Conservation (phyloP, 2,888 invertebrate genomes). For the Luperina nickerlii region DNA sequence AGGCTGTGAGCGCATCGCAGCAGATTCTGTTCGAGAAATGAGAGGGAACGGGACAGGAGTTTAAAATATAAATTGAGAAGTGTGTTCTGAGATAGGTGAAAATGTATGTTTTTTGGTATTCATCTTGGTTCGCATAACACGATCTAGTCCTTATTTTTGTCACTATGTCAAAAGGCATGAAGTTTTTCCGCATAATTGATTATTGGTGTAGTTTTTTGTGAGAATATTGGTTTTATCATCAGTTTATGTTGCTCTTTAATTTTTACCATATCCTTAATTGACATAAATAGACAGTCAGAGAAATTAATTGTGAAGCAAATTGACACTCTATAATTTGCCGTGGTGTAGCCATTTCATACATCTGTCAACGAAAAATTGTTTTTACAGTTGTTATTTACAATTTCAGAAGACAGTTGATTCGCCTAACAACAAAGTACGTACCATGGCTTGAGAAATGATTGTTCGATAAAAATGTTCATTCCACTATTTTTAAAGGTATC, state of each 20-base stretch:
- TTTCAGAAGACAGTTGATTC: not conserved
- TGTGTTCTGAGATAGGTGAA: not conserved
- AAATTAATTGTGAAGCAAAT: not conserved
- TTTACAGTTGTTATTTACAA: not conserved
- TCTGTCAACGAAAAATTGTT: not conserved
- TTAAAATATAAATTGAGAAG: not conserved
- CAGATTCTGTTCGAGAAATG: constrained; percentile 1
- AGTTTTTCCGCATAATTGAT: not conserved
- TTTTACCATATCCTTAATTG: not conserved
- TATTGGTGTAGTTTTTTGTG: not conserved
- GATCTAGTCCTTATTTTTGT: not conserved
- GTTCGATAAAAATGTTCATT: not conserved
- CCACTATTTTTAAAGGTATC: not conserved
- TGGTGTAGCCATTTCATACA: not conserved
- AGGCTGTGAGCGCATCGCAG: constrained; percentile 13
- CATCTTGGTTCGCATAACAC: not conserved
- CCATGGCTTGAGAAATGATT: not conserved
- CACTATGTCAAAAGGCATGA: not conserved
- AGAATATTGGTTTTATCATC: not conserved
- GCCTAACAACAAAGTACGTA: not conserved
- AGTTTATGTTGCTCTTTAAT: not conserved
- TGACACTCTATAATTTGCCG: not conserved
- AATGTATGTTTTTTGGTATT: not conserved
- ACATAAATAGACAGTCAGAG: not conserved
- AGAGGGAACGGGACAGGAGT: not conserved